Conservation (phyloP, 2,797 vertebrate species). For the Takifugu ocellatus region DNA sequence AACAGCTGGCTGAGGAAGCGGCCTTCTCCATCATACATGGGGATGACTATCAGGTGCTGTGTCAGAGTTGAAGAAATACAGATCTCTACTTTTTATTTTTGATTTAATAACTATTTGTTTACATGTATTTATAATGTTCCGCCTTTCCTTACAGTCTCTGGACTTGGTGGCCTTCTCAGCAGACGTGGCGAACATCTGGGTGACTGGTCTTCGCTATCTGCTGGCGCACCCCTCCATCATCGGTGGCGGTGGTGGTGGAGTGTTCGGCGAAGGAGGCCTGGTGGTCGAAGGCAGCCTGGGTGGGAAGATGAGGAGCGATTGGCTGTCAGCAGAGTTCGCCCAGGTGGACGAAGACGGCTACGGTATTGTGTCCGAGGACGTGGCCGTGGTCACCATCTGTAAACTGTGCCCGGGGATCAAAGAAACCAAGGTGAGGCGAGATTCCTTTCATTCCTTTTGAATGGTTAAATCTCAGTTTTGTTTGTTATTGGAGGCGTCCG, state of each 20-base stretch:
- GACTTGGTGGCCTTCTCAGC: constrained; percentile 93
- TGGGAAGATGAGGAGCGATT: constrained; percentile 84
- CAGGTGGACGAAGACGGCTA: constrained; percentile 89
- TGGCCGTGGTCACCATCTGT: constrained; percentile 89
- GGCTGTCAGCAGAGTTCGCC: constrained; percentile 86
- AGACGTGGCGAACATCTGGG: constrained; percentile 98
- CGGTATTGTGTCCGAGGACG: constrained; percentile 89
- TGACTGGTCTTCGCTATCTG: constrained; percentile 92
- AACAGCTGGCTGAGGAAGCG: constrained; percentile 93
- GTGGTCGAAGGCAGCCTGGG: constrained; percentile 82
- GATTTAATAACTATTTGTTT: background rate
- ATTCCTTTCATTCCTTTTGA: background rate
- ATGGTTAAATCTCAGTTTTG: too few species aligned
- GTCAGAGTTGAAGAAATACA: too few species aligned
- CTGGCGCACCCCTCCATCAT: constrained; percentile 85
- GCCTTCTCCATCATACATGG: constrained; percentile 94
- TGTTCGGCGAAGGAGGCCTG: constrained; percentile 76
- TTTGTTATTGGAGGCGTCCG: too few species aligned
- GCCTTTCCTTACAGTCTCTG: constrained; percentile 75
- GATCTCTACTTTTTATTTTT: background rate
- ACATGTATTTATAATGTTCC: background rate
- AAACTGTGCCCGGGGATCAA: constrained; percentile 90
- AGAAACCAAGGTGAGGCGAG: constrained; percentile 84
- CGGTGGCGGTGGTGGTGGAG: constrained; percentile 76
- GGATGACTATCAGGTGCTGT: constrained; percentile 84